A percentile compares a stretch with the other conserved stretches of the same genome.
Evolutionary conservation across 2,113 vertebrate species (phyloP).

Genomic region (Epinephelus moara): DNA sequence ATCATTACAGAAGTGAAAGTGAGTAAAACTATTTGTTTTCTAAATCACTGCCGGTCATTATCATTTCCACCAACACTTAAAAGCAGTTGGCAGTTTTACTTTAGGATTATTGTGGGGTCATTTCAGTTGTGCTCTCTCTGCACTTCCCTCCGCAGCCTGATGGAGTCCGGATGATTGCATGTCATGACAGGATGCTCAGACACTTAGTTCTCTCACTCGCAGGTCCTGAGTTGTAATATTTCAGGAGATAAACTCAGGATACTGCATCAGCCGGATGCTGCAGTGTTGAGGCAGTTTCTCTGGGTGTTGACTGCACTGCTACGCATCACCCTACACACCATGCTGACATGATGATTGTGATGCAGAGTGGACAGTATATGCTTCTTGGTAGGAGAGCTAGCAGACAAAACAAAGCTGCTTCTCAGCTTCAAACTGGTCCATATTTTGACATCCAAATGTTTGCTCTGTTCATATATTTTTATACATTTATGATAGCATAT

Average conservation of each 20-base stretch:
- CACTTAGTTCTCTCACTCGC: conserved; percentile 18
- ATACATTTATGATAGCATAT: background rate
- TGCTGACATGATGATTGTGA: conserved; percentile 13
- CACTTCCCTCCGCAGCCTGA: conserved; percentile 37
- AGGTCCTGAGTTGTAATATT: conserved; percentile 16
- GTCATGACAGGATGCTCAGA: conserved; percentile 39
- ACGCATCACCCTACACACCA: conserved; percentile 22
- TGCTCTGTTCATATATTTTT: background rate
- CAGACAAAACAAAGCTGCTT: background rate
- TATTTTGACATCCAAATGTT: background rate
- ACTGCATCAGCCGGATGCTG: conserved; percentile 46
- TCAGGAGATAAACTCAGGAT: conserved; percentile 19
- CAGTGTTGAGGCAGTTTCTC: conserved; percentile 21
- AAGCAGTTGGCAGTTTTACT: conserved; percentile 7
- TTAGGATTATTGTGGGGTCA: background rate
- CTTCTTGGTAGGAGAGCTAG: background rate
- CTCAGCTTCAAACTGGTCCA: background rate
- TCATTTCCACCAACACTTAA: conserved; percentile 13
- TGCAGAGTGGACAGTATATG: background rate
- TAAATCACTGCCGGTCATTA: conserved; percentile 22
- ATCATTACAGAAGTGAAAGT: background rate
- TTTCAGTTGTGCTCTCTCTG: conserved; percentile 18
- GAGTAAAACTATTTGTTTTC: background rate
- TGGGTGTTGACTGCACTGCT: conserved; percentile 24
- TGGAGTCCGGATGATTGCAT: conserved; percentile 32